These are phyloP conservation scores for Bombus ignitus DNA, from an alignment of 1,140 invertebrate genomes.

Conservation along the genomic window DNA sequence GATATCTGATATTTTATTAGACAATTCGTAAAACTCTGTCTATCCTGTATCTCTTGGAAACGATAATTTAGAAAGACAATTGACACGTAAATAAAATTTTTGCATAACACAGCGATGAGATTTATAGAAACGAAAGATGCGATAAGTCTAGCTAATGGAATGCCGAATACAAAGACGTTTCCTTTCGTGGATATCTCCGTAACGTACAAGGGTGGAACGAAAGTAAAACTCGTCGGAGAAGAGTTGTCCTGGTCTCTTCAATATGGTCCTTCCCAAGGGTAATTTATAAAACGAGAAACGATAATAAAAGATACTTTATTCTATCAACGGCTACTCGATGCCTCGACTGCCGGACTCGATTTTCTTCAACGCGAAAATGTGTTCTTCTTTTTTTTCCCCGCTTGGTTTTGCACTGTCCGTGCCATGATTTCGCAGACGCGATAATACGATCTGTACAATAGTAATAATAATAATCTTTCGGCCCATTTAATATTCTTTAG, in stretches of 20 bases:
- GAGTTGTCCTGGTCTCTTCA: conserved; percentile 86
- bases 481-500: no score
- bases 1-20: background rate
- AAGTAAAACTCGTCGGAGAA: conserved; percentile 81
- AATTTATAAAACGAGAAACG: conserved; percentile 25
- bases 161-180: conserved; percentile 89
- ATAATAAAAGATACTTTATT: background rate
- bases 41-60: background rate
- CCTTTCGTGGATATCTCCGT: conserved; percentile 87
- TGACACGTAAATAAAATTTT: background rate
- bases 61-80: background rate
- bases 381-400: no score
- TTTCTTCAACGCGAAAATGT: no score
- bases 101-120: background rate
- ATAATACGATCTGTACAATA: no score
- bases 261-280: conserved; percentile 89
- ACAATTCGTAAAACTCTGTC: background rate
- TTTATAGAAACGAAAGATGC: conserved; percentile 85
- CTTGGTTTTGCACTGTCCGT: no score
- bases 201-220: conserved; percentile 83
- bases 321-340: background rate
- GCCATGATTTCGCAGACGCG: no score
- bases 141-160: conserved; percentile 89
- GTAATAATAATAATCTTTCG: no score
- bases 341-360: no score